phyloP scores from a whole-genome alignment of 92 coral and sea anemone species.

The Galaxea fascicularis region DNA sequence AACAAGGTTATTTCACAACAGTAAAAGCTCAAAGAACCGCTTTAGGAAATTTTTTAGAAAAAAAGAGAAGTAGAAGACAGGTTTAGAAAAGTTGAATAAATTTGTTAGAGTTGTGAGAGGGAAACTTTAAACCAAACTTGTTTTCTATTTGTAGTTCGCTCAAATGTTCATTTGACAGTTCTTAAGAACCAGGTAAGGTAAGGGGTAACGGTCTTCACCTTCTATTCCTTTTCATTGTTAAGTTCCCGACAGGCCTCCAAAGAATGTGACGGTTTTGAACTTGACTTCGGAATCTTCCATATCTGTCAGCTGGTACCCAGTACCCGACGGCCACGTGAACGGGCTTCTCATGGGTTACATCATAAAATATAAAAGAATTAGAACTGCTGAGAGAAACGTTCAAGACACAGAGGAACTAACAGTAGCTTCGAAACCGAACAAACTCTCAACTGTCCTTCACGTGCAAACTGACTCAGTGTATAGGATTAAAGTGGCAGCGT shows the following conservation, averaged over 20 bases:
- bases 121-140: too few species aligned
- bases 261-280: conserved; percentile 21
- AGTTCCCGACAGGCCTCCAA: conserved; percentile 58
- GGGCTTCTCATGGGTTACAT: conserved; percentile 44
- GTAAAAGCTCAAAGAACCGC: too few species aligned
- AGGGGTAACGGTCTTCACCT: too few species aligned
- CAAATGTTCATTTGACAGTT: too few species aligned
- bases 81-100: too few species aligned
- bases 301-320: conserved; percentile 48
- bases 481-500: conserved; percentile 39
- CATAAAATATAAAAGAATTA: conserved; percentile 31
- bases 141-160: too few species aligned
- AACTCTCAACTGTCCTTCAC: conserved; percentile 1
- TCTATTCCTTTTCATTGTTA: neutral
- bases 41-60: too few species aligned
- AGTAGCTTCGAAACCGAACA: neutral
- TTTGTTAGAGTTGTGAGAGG: too few species aligned
- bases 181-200: too few species aligned
- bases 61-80: too few species aligned
- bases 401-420: neutral
- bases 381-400: conserved; percentile 29
- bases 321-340: conserved; percentile 53
- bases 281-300: conserved; percentile 40
- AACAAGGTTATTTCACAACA: too few species aligned
- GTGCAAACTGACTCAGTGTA: conserved; percentile 37